phyloP scores from a whole-genome alignment of 1,140 invertebrate genomes.

The Drosophila malerkotliana region DNA sequence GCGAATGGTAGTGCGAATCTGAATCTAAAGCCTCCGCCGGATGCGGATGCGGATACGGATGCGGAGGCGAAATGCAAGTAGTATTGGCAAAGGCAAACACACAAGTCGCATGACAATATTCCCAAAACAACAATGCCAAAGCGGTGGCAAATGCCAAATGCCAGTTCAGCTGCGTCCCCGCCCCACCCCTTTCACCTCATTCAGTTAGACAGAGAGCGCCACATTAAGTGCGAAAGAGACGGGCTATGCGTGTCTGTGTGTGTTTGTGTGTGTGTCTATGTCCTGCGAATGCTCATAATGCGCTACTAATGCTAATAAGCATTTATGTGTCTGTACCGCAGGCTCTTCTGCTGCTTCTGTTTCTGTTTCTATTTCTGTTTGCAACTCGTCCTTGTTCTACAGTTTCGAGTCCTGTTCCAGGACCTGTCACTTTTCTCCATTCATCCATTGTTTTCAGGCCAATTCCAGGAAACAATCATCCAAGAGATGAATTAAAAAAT shows the following conservation, averaged over 20 bases:
- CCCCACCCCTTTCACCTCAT: neutral
- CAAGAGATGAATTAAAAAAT: neutral
- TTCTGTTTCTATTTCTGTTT: conserved; percentile 2
- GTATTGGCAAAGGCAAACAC: neutral
- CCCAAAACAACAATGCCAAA: conserved; percentile 35
- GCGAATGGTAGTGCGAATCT: neutral
- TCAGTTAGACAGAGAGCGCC: conserved; percentile 1
- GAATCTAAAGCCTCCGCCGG: neutral
- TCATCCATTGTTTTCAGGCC: conserved; percentile 14
- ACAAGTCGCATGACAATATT: conserved; percentile 10
- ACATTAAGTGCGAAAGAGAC: conserved; percentile 9
- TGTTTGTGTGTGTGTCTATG: conserved; percentile 5
- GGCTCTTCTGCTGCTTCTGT: neutral
- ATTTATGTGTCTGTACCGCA: conserved; percentile 54
- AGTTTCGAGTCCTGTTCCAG: neutral
- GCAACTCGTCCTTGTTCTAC: conserved; percentile 8
- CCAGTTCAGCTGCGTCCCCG: conserved; percentile 29
- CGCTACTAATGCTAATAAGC: conserved; percentile 74
- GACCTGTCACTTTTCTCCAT: neutral
- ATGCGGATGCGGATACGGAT: neutral
- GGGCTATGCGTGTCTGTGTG: neutral
- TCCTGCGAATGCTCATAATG: conserved; percentile 68
- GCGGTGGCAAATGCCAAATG: conserved; percentile 48
- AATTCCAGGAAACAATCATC: conserved; percentile 17
- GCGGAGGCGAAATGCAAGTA: neutral